These are phyloP conservation scores for Homalodisca vitripennis DNA, from an alignment of 1,140 invertebrate genomes.

Conservation along the genomic window DNA sequence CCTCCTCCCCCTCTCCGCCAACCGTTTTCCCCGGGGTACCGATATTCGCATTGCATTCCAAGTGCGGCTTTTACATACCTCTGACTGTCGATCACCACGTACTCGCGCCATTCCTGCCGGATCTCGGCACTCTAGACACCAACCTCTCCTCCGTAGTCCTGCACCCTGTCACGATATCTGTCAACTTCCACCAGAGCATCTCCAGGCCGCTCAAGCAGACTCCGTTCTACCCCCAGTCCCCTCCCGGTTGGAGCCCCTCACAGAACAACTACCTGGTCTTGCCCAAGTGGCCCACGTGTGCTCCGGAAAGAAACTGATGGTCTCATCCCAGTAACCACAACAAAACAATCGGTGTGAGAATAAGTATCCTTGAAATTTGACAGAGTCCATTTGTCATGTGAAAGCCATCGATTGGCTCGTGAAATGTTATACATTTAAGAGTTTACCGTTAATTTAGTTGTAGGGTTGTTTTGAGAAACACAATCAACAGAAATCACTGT, in stretches of 20 bases:
- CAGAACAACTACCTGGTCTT: slow-evolving; percentile 21
- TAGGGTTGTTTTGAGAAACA: too few species aligned
- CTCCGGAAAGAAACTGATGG: slow-evolving; percentile 6
- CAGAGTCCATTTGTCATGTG: neutral
- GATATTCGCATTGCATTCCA: slow-evolving; percentile 78
- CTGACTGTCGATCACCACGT: slow-evolving; percentile 79
- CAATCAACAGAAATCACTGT: too few species aligned
- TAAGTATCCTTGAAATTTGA: too few species aligned
- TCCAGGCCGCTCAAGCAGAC: slow-evolving; percentile 1
- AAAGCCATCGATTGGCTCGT: too few species aligned
- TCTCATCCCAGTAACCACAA: too few species aligned
- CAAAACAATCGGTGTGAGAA: too few species aligned
- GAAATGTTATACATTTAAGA: too few species aligned
- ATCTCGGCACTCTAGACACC: slow-evolving; percentile 52
- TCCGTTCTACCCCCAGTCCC: neutral
- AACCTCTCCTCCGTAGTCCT: slow-evolving; percentile 62
- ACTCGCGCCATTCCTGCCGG: slow-evolving; percentile 66
- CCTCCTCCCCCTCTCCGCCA: slow-evolving; percentile 1
- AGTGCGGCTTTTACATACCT: slow-evolving; percentile 89
- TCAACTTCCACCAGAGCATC: slow-evolving; percentile 62
- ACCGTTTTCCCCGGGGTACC: slow-evolving; percentile 55
- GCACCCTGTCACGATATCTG: slow-evolving; percentile 89
- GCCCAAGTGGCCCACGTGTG: slow-evolving; percentile 31
- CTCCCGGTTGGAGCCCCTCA: neutral
- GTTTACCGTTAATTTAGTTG: too few species aligned